These are phyloP conservation scores for Scelioninae gen. 2 DNA, from an alignment of 2,888 invertebrate species.

Conservation along the genomic window DNA sequence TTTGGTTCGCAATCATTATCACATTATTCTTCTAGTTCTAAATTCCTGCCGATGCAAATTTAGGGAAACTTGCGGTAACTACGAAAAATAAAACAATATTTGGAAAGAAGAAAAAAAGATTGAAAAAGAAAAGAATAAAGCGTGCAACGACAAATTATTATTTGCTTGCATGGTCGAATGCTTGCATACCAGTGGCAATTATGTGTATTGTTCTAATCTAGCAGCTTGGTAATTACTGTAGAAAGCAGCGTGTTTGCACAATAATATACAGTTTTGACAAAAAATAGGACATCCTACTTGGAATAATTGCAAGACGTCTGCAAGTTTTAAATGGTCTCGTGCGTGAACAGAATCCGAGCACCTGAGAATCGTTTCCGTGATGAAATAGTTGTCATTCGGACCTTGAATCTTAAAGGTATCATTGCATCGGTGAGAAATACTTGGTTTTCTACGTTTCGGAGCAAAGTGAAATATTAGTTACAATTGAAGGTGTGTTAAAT, in stretches of 20 bases:
- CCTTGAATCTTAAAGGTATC: slow-evolving; percentile 14
- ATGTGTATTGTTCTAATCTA: too few relatives aligned
- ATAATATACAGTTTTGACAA: slow-evolving; percentile 1
- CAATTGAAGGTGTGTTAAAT: too few relatives aligned
- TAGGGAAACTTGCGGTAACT: background rate
- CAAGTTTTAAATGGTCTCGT: slow-evolving; percentile 10
- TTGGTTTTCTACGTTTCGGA: too few relatives aligned
- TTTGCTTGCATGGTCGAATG: too few relatives aligned
- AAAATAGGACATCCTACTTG: slow-evolving; percentile 20
- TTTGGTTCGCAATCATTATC: slow-evolving; percentile 1
- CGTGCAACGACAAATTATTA: too few relatives aligned
- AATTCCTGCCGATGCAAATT: background rate
- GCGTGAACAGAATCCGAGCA: slow-evolving; percentile 8
- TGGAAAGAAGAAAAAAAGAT: too few relatives aligned
- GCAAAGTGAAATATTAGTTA: background rate
- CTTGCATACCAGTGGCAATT: too few relatives aligned
- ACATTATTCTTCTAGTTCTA: background rate
- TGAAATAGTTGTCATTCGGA: slow-evolving; percentile 27
- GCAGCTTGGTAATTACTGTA: too few relatives aligned
- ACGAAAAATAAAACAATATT: background rate
- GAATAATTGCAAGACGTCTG: slow-evolving; percentile 16
- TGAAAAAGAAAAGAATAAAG: too few relatives aligned
- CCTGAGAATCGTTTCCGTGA: slow-evolving; percentile 8
- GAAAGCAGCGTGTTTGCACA: too few relatives aligned
- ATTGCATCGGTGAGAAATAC: background rate